Conservation (phyloP, 2,888 invertebrate genomes). For the Chrysolina haemoptera region DNA sequence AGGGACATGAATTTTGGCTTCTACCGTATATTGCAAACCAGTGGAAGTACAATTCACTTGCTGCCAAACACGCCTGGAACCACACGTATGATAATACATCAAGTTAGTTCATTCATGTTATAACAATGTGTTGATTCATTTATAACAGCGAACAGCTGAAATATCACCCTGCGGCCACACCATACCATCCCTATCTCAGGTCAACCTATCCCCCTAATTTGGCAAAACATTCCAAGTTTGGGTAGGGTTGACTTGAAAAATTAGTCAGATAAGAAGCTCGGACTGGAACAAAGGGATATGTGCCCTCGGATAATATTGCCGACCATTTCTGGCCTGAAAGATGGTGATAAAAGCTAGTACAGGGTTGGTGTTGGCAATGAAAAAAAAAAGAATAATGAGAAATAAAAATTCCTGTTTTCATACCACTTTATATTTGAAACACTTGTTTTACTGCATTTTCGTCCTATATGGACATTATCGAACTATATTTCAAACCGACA, state of each 20-base stretch:
- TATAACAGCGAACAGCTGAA: neutral
- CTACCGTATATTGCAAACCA: too few species aligned
- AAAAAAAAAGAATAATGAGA: too few species aligned
- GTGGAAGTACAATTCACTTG: too few species aligned
- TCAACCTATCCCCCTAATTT: neutral
- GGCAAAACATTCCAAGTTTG: neutral
- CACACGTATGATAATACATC: too few species aligned
- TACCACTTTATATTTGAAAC: too few species aligned
- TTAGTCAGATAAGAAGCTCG: conserved; percentile 44
- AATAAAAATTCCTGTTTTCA: too few species aligned
- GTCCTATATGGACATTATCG: too few species aligned
- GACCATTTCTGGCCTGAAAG: conserved; percentile 28
- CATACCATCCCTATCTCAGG: neutral
- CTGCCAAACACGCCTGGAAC: too few species aligned
- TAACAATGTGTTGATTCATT: neutral
- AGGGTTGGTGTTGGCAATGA: neutral
- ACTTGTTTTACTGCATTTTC: too few species aligned
- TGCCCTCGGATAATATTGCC: conserved; percentile 32
- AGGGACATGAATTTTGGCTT: too few species aligned
- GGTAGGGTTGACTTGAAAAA: conserved; percentile 39
- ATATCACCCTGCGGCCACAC: neutral
- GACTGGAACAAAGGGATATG: conserved; percentile 32
- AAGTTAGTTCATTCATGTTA: neutral
- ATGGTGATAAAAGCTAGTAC: conserved; percentile 2
- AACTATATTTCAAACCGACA: too few species aligned